Evolutionary conservation across 2,888 invertebrate species (phyloP).

Genomic region (Ophioninae sp.): DNA sequence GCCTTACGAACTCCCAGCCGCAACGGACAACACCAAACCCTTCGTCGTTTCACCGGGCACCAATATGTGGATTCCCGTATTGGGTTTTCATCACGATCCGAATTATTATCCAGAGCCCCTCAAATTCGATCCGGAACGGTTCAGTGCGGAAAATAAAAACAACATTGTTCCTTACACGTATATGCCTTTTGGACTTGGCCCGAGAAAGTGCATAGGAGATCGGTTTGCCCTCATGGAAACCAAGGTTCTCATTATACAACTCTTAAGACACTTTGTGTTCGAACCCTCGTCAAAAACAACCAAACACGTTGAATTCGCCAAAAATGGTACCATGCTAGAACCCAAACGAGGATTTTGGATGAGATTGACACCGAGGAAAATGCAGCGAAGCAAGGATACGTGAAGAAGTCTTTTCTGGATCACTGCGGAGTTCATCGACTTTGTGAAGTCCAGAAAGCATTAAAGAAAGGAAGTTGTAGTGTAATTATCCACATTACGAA

Average conservation of each 20-base stretch:
- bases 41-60: constrained; percentile 57
- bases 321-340: constrained; percentile 39
- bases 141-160: constrained; percentile 59
- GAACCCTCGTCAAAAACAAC: constrained; percentile 77
- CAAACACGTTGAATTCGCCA: constrained; percentile 73
- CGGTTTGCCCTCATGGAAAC: constrained; percentile 62
- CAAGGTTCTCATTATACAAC: constrained; percentile 56
- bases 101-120: constrained; percentile 65
- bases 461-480: too few species aligned
- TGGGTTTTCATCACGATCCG: constrained; percentile 69
- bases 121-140: constrained; percentile 66
- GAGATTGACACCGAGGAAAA: constrained; percentile 43
- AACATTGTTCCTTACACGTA: constrained; percentile 68
- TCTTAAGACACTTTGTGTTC: constrained; percentile 56
- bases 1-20: constrained; percentile 80
- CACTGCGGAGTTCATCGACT: too few species aligned
- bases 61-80: constrained; percentile 62
- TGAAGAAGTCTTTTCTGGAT: neutral
- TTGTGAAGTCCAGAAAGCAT: too few species aligned
- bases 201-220: constrained; percentile 64
- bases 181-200: constrained; percentile 72
- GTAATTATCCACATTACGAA: too few species aligned
- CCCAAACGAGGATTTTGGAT: constrained; percentile 61
- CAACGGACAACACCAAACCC: constrained; percentile 37
- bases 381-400: neutral